Percentiles rank a stretch among this genome's conserved stretches.
These are phyloP conservation scores for Myripristis murdjan DNA, from an alignment of 2,797 vertebrate genomes.

Conservation along the genomic window DNA sequence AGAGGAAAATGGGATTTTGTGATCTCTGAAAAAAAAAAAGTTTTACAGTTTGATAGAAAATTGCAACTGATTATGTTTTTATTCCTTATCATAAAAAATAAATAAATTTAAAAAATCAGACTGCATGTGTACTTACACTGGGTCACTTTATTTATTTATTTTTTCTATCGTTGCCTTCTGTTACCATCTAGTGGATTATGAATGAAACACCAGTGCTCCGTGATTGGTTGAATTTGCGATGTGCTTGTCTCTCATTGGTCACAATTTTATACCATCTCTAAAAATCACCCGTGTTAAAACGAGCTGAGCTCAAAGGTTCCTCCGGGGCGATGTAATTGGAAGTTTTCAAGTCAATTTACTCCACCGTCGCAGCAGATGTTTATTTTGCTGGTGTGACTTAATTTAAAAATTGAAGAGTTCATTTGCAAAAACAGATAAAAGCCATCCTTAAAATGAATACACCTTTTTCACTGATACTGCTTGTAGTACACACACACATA, in stretches of 20 bases:
- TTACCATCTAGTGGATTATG: constrained; percentile 48
- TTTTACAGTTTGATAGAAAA: too few species aligned
- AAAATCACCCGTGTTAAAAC: constrained; percentile 64
- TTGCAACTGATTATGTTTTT: too few species aligned
- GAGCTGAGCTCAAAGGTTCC: rapidly evolving
- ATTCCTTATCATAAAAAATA: too few species aligned
- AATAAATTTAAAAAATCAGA: background rate
- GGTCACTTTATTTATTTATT: background rate
- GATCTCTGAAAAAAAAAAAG: too few species aligned
- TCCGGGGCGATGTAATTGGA: rapidly evolving
- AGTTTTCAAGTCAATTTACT: background rate
- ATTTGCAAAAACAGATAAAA: too few species aligned
- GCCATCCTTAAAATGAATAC: too few species aligned
- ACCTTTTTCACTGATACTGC: too few species aligned
- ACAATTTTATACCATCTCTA: background rate
- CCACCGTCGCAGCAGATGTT: background rate
- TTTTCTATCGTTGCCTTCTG: constrained; percentile 17
- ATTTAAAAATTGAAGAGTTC: too few species aligned
- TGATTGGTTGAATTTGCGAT: constrained; percentile 71
- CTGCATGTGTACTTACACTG: too few species aligned
- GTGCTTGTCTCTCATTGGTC: too few species aligned
- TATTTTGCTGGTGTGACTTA: rapidly evolving
- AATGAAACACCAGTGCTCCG: rapidly evolving
- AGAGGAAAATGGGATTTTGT: too few species aligned
- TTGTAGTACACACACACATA: too few species aligned